Percentiles rank a stretch among this genome's conserved stretches.
Conservation (phyloP, 2,797 vertebrate species). For the Rhinoraja longicauda region DNA sequence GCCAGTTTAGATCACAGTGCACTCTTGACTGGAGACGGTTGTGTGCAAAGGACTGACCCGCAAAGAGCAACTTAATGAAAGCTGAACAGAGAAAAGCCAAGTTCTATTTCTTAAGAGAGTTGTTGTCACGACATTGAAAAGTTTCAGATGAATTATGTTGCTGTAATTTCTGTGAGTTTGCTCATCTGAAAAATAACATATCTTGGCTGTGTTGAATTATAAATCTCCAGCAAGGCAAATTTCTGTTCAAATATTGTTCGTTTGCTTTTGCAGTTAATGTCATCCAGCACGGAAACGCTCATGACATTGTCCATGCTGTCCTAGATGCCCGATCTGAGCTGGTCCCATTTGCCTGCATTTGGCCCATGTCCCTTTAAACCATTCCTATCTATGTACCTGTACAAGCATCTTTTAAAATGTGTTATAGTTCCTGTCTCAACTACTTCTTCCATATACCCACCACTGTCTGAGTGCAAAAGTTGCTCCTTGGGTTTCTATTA, state of each 20-base stretch:
- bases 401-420: no score
- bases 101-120: background rate
- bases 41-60: background rate
- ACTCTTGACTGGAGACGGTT: background rate
- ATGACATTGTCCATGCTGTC: no score
- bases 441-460: no score
- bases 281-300: no score
- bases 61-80: background rate
- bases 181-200: background rate
- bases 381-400: no score
- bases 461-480: no score
- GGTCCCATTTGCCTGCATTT: no score
- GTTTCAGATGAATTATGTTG: background rate
- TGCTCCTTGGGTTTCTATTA: no score
- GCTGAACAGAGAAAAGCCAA: background rate
- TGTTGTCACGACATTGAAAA: background rate
- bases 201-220: background rate
- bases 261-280: background rate
- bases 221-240: background rate
- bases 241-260: background rate
- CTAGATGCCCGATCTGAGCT: no score
- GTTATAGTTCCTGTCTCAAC: no score
- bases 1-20: background rate
- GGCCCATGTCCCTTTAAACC: no score
- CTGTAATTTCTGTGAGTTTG: background rate